Evolutionary conservation across 2,797 vertebrate genomes (phyloP), one percentile per base, ranked within the genome.

Genomic region (Sebastes aleutianus): DNA sequence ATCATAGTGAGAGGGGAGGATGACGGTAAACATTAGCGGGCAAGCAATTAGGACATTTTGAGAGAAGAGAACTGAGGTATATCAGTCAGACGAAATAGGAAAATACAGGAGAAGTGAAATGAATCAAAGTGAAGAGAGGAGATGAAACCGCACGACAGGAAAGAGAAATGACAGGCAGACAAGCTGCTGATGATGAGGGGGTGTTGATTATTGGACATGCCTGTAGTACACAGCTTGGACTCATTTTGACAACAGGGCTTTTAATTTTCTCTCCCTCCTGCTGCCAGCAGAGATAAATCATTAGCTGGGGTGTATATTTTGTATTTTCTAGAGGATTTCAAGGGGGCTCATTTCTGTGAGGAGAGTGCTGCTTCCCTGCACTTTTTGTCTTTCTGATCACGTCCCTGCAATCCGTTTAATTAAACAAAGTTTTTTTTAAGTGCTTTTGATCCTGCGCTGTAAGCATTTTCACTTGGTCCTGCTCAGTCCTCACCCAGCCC

Each of bases 401-500:
- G 27, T 86, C 69, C 29, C 1, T 16, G 80, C 78, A 86, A 79
- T 81, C 29, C 1, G 74, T 89, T 89, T 81, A 86, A 89, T 89
- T 74, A 89, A 74, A 62, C 54, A 70, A 73, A 31, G 50, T 79
- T 82, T 87, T 85, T 54, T 63, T 63, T 24, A 80, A 82, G 70
- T 79, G 88, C 81, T 84, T 91, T 78, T 84, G 88, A 87, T 83
- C 78, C 70, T 32, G 73, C 12, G 3, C 68, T 70, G 76, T 75
- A 65, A 86, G 79, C 84, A 47, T 65, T 90, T 90, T 83, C 31
- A 27, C 3, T 27, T 34, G 71, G 43, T 53, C 70, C 74, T 12
- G 36, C 6, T 18, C 26, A 58, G n/a, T 69, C n/a, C 7, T 65
- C 4, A 3, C 39, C 43, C 43, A 71, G 58, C 53, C 29, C 78